phyloP scores from a whole-genome alignment of 2,888 invertebrate species.

The Eustalomyia histrio region DNA sequence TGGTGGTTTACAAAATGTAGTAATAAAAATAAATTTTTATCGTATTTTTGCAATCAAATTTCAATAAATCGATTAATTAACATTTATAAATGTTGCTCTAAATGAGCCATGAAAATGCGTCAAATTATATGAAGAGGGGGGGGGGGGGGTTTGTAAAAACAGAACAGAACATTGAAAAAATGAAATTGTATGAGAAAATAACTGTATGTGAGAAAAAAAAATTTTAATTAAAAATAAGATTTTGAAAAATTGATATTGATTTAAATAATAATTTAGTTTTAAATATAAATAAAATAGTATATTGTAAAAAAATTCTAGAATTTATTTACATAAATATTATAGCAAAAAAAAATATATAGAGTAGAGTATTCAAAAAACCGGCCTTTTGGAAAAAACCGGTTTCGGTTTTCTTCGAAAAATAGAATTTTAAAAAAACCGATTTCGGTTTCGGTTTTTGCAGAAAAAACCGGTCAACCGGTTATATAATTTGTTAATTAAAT shows the following conservation, averaged over 20 bases:
- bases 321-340: background rate
- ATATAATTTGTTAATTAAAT: too few species aligned
- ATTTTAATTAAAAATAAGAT: constrained; percentile 3
- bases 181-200: background rate
- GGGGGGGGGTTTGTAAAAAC: background rate
- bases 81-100: constrained; percentile 40
- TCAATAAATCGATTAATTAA: constrained; percentile 66
- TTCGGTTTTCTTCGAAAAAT: too few species aligned
- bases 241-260: background rate
- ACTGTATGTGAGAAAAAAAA: background rate
- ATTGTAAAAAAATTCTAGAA: background rate
- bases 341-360: background rate
- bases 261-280: background rate
- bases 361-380: too few species aligned
- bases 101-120: constrained; percentile 46
- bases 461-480: too few species aligned
- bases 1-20: background rate
- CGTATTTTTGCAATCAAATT: constrained; percentile 62
- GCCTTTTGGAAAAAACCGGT: too few species aligned
- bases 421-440: too few species aligned
- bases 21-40: constrained; percentile 63
- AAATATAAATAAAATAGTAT: background rate
- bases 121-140: constrained; percentile 31
- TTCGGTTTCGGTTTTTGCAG: too few species aligned
- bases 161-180: background rate